Evolutionary conservation across 2,888 invertebrate species (phyloP), one percentile per base, ranked within the genome.

Genomic region (Microplitis deprimator): DNA sequence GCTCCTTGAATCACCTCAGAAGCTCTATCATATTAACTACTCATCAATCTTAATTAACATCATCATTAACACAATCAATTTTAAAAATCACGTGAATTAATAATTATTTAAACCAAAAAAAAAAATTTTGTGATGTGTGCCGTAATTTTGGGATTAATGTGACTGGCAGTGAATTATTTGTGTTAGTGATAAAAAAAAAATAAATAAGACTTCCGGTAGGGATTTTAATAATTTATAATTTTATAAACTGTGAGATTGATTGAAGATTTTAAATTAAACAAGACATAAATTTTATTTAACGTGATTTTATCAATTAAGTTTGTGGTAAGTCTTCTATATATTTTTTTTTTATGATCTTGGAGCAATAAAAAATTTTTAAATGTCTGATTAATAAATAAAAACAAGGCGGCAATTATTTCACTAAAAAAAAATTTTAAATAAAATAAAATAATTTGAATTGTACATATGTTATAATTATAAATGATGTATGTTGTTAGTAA

Each of bases 1-100:
- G 80, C 75, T 80, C 78, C 78, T 79, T 78, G 77, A 80, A 79
- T 81, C 79, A 77, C 68, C 71, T 80, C 81, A 80, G 72, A 76
- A 82, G 74, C 75, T 80, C 77, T 16, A 40, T 16, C 50, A n/a
- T 50, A 69, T 41, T 71, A 39, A n/a, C 13, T 59, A 61, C 68
- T 29, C 68, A 61, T 29, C 68, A 61, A 60, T 41, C 13, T 70
- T 68, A 64, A 50, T 16, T 40, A 40, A 39, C 72, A 20, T 13
- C 29, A n/a, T 13, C 13, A 60, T 41, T 39, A 29, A 69, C 39
- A 39, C 50, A 10, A 6, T 17, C 10, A 50, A 41, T 64, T 41
- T 20, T 59, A 13, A 50, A 50, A 13, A 50, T 50, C 13, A 10
- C 13, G 3, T 50, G 0, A 50, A 50, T 50, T 50, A 50, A 17